Base-by-base conservation (phyloP, 2,797 vertebrate genomes). In the Sitta carolinensis region DNA sequence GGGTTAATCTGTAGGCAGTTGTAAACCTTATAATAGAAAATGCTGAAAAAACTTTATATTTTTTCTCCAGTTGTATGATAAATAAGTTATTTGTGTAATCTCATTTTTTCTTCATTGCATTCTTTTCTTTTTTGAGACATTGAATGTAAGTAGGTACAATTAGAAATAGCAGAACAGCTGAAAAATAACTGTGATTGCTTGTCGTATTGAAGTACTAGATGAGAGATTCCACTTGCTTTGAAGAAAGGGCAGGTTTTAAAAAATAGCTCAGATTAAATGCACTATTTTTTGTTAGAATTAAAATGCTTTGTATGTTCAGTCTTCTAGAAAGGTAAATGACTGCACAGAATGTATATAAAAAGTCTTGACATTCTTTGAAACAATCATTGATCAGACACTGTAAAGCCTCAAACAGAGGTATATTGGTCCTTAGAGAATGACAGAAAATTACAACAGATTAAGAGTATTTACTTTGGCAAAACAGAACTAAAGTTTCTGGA, bases 391-490 rank as follows among this genome's bases (percentile, higher is more conserved):
- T 87, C 57, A 77, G 23, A 63, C 54, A 45, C 25, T 26, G 11
- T 30, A 64, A 86, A 87, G n/a, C 26, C 59, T 91, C 42, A 50
- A 38, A 69, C 16, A 81, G 57, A 68, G 21, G 17, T 66, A 40
- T 3, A 1, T 30, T 66, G 45, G 59, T 54, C 75, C 61, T 70
- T 54, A 58, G 34, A 84, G 59, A 90, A 61, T 25, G 45, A 74
- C 32, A 92, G 90, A 90, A 91, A 77, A 86, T 93, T 82, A 80
- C 58, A 94, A 54, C 27, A 57, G 63, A 79, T 92, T 70, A 84
- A 58, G 26, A 91, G n/a, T 78, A 69, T 84, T 93, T 95, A 38
- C 27, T 94, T 94, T 79, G 75, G 48, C 80, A 76, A 92, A 75
- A 50, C 30, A 88, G 74, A 93, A 62, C 34, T 34, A 57, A 87